Evolutionary conservation across 2,113 vertebrate species (phyloP).

Genomic region (Gracilinanus agilis): DNA sequence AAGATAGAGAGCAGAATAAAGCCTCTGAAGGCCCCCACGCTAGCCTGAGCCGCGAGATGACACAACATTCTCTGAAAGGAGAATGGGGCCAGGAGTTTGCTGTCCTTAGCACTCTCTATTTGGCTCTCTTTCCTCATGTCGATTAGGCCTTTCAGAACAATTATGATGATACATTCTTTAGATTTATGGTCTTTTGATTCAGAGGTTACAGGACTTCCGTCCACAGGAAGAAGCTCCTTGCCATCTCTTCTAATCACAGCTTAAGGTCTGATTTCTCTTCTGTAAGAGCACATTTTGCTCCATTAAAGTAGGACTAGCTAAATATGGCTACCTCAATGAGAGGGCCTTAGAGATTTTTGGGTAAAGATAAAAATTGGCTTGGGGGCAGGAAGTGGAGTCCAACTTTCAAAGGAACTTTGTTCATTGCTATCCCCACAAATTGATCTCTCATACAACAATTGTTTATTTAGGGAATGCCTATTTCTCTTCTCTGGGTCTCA

Average conservation of each 20-base stretch:
- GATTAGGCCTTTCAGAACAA: conserved; percentile 74
- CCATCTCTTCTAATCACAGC: conserved; percentile 79
- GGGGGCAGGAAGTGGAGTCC: conserved; percentile 4
- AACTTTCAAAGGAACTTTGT: conserved; percentile 62
- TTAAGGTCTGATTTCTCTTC: conserved; percentile 75
- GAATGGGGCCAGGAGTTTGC: conserved; percentile 59
- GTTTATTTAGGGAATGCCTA: background rate
- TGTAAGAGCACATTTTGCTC: conserved; percentile 66
- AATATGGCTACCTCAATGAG: conserved; percentile 67
- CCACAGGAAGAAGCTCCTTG: conserved; percentile 78
- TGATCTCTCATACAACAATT: background rate
- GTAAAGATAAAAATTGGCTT: conserved; percentile 76
- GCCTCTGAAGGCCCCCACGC: conserved; percentile 59
- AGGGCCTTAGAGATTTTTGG: conserved; percentile 34
- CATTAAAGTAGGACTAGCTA: conserved; percentile 78
- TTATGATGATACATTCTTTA: conserved; percentile 72
- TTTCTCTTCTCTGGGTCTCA: background rate
- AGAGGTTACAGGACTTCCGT: conserved; percentile 73
- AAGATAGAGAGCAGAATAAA: background rate
- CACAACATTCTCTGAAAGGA: conserved; percentile 67
- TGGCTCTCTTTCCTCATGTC: conserved; percentile 75
- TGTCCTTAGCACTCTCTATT: conserved; percentile 62
- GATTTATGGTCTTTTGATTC: conserved; percentile 71
- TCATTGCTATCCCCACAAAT: conserved; percentile 43
- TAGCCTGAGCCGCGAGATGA: conserved; percentile 66